Percentiles rank a stretch among this genome's conserved stretches.
Evolutionary conservation across 1,140 invertebrate species (phyloP).

Genomic region (Sarcophaga peregrina): DNA sequence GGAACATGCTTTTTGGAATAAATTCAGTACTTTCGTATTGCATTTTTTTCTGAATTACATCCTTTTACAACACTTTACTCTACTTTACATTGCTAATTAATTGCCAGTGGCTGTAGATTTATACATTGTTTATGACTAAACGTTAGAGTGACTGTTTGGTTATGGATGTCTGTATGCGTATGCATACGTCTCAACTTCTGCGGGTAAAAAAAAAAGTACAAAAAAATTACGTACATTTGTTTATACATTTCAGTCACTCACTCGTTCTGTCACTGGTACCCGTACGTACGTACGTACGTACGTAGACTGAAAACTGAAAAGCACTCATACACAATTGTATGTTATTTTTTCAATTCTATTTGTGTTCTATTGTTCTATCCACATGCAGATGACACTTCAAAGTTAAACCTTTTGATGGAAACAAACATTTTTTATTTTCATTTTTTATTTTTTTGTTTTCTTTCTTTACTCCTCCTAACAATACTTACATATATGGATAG

Average conservation of each 20-base stretch:
- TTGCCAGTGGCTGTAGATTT: no score
- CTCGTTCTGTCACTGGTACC: no score
- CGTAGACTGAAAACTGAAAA: background rate
- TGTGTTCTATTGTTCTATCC: conserved; percentile 35
- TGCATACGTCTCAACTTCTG: no score
- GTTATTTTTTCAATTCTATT: conserved; percentile 20
- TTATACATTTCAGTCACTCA: background rate
- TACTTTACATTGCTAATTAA: no score
- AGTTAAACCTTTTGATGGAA: conserved; percentile 36
- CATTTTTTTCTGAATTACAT: no score
- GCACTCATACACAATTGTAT: conserved; percentile 4
- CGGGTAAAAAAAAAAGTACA: background rate
- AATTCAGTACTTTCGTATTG: no score
- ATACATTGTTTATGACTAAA: no score
- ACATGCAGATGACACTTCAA: conserved; percentile 39
- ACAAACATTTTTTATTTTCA: background rate
- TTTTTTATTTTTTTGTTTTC: background rate
- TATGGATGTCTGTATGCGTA: no score
- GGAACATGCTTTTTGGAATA: no score
- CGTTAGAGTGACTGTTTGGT: no score
- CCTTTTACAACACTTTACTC: no score
- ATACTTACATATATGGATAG: background rate
- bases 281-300: background rate
- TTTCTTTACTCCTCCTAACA: background rate
- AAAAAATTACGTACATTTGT: background rate